A percentile compares a stretch with the other conserved stretches of the same genome.
Conservation (phyloP, 2,113 vertebrate genomes). For the human (Homo sapiens) region GRCh38 chr16:51975501-51976000, state of each 20-base stretch:
- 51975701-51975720: not conserved
- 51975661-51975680: not conserved
- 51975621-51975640: not conserved
- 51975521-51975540: not conserved
- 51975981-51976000: not conserved
- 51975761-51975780: not conserved
- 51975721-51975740: not conserved
- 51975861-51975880: not conserved
- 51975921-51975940: not conserved
- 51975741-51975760: not conserved
- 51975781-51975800: no score
- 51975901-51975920: not conserved
- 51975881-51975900: not conserved
- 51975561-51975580: not conserved
- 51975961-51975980: not conserved
- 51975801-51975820: not conserved
- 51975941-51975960: slow-evolving; percentile 15
- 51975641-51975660: not conserved
- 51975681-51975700: not conserved
- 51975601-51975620: not conserved
- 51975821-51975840: not conserved
- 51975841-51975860: not conserved
- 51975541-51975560: not conserved
- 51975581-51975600: not conserved
- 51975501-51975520: not conserved